A percentile compares a stretch with the other conserved stretches of the same genome.
These are phyloP conservation scores for Neolamprologus longior DNA, from an alignment of 2,113 vertebrate genomes.

Conservation along the genomic window DNA sequence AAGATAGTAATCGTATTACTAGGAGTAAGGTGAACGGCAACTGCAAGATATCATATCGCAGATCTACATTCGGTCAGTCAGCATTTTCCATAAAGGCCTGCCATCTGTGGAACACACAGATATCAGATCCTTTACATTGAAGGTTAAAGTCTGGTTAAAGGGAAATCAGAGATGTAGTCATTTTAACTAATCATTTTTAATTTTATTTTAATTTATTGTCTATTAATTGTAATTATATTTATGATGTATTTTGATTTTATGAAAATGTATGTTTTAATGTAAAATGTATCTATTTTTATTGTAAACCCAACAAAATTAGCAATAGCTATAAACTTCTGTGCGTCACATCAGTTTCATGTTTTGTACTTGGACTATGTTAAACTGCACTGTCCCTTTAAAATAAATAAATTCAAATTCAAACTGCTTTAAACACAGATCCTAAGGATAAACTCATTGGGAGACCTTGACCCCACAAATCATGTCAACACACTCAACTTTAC, in stretches of 20 bases:
- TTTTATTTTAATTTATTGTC: no score
- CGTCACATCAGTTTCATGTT: neutral
- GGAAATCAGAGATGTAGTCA: no score
- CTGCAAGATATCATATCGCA: neutral
- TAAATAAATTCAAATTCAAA: neutral
- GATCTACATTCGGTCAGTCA: neutral
- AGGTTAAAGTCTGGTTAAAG: no score
- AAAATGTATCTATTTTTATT: neutral
- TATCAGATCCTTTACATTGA: no score
- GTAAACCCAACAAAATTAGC: accelerated
- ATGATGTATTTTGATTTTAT: no score
- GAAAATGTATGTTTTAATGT: no score
- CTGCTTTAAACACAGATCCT: neutral
- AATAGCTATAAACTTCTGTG: neutral
- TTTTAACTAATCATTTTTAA: no score
- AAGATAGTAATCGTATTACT: neutral
- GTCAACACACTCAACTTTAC: neutral
- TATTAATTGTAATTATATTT: no score
- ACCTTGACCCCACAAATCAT: neutral
- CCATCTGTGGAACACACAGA: accelerated
- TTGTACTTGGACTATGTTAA: neutral
- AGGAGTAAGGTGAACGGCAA: accelerated
- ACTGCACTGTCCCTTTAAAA: neutral
- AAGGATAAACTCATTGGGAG: neutral
- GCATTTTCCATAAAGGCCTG: neutral